Evolutionary conservation across 2,888 invertebrate genomes (phyloP).

Genomic region (Choreutis nemorana): DNA sequence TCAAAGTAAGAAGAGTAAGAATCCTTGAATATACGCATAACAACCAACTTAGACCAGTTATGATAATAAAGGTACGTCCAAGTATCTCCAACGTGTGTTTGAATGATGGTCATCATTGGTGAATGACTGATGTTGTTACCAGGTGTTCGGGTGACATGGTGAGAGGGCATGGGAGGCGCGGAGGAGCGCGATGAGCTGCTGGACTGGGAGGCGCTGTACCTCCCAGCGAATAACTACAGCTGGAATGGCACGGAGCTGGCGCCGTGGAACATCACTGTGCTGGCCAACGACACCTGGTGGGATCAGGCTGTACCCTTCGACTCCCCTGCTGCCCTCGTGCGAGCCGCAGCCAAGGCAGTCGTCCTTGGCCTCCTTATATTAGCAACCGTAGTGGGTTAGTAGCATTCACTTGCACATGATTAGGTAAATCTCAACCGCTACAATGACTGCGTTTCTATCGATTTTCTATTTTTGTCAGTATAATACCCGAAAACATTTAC

Average conservation of each 20-base stretch:
- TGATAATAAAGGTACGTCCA: background rate
- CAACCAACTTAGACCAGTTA: background rate
- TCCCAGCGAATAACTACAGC: slow-evolving; percentile 37
- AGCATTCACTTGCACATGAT: too few relatives aligned
- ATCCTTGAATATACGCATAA: background rate
- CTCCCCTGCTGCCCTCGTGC: slow-evolving; percentile 61
- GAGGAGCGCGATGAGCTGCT: slow-evolving; percentile 42
- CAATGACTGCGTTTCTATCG: too few relatives aligned
- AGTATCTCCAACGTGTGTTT: too few relatives aligned
- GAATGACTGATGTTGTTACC: slow-evolving; percentile 21
- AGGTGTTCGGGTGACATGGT: slow-evolving; percentile 41
- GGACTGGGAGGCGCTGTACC: slow-evolving; percentile 53
- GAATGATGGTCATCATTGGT: too few relatives aligned
- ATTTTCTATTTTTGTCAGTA: too few relatives aligned
- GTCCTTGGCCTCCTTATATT: slow-evolving; percentile 68
- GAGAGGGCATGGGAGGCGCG: slow-evolving; percentile 60
- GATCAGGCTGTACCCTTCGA: slow-evolving; percentile 54
- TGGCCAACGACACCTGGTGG: slow-evolving; percentile 45
- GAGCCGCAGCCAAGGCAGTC: slow-evolving; percentile 69
- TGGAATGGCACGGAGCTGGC: slow-evolving; percentile 44
- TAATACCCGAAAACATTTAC: too few relatives aligned
- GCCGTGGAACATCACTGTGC: slow-evolving; percentile 40
- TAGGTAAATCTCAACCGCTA: too few relatives aligned
- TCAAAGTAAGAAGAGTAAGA: too few relatives aligned
- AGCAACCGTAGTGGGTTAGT: slow-evolving; percentile 69